A percentile compares a stretch with the other conserved stretches of the same genome.
These are phyloP conservation scores for Ochotona princeps DNA, from an alignment of 2,113 vertebrate genomes.

Conservation along the genomic window DNA sequence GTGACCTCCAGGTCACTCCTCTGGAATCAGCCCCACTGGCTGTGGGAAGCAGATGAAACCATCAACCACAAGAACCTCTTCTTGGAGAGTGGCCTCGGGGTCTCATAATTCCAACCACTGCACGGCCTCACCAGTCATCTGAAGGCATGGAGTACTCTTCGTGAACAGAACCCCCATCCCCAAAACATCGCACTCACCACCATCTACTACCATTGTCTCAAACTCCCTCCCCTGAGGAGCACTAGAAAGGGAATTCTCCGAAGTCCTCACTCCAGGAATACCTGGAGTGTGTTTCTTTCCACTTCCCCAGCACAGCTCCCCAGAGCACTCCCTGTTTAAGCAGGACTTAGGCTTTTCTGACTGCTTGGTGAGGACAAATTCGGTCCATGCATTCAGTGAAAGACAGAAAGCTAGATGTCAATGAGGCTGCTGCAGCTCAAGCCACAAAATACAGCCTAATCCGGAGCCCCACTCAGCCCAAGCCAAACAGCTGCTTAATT, in stretches of 20 bases:
- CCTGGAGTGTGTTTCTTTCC: background rate
- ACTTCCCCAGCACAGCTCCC: background rate
- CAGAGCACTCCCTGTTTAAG: background rate
- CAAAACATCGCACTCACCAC: too few relatives aligned
- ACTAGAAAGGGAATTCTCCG: background rate
- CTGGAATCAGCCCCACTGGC: too few relatives aligned
- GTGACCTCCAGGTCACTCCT: background rate
- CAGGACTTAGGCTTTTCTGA: background rate
- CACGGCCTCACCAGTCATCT: background rate
- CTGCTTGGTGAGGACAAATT: background rate
- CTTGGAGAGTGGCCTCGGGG: background rate
- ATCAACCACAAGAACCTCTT: background rate
- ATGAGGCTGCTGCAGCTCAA: background rate
- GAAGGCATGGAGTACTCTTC: background rate
- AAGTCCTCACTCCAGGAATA: background rate
- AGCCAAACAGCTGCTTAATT: conserved; percentile 10
- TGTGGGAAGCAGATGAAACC: background rate
- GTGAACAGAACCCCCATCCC: background rate
- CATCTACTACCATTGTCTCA: background rate
- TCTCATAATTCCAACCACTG: background rate
- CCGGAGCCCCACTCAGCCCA: background rate
- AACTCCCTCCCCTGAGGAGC: background rate
- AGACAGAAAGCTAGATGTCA: background rate
- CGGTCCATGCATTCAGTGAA: background rate
- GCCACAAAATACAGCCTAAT: conserved; percentile 18